Evolutionary conservation across 2,888 invertebrate genomes (phyloP).

Genomic region (Drosophila setosimentum): DNA sequence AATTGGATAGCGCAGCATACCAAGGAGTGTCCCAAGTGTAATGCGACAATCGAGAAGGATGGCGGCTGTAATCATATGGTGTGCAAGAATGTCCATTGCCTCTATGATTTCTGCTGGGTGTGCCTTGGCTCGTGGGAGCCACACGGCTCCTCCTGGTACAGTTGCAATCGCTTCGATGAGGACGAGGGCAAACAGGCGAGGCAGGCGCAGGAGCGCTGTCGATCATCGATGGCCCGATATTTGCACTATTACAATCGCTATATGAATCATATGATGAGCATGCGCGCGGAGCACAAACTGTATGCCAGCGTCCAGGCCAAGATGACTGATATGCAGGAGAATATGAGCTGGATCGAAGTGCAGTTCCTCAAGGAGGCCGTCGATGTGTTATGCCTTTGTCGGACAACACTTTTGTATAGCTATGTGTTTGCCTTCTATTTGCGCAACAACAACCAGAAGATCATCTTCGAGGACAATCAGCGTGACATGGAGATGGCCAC

Average conservation of each 20-base stretch:
- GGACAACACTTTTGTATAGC: conserved; percentile 99
- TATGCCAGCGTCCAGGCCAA: conserved; percentile 98
- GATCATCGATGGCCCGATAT: conserved; percentile 97
- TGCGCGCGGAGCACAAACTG: conserved; percentile 98
- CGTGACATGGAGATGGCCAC: conserved; percentile 98
- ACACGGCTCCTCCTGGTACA: conserved; percentile 99
- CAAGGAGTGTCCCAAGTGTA: conserved; percentile 99
- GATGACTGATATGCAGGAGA: conserved; percentile 99
- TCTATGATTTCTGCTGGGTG: conserved; percentile 99
- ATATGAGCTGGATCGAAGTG: conserved; percentile 99
- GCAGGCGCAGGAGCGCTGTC: conserved; percentile 96
- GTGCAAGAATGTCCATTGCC: conserved; percentile 99
- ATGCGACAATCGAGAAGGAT: conserved; percentile 97
- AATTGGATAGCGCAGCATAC: conserved; percentile 99
- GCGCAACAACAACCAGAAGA: conserved; percentile 98
- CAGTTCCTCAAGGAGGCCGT: conserved; percentile 99
- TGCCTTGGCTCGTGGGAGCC: conserved; percentile 99
- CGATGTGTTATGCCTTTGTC: conserved; percentile 97
- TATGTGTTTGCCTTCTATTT: conserved; percentile 99
- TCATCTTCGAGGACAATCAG: conserved; percentile 99
- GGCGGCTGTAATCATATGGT: conserved; percentile 99
- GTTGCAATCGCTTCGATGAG: conserved; percentile 98
- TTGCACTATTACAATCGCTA: conserved; percentile 99
- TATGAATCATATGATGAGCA: conserved; percentile 99
- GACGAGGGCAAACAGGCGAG: conserved; percentile 98